phyloP scores from a whole-genome alignment of 2,113 vertebrate species.

The Corythornis vintsioides region DNA sequence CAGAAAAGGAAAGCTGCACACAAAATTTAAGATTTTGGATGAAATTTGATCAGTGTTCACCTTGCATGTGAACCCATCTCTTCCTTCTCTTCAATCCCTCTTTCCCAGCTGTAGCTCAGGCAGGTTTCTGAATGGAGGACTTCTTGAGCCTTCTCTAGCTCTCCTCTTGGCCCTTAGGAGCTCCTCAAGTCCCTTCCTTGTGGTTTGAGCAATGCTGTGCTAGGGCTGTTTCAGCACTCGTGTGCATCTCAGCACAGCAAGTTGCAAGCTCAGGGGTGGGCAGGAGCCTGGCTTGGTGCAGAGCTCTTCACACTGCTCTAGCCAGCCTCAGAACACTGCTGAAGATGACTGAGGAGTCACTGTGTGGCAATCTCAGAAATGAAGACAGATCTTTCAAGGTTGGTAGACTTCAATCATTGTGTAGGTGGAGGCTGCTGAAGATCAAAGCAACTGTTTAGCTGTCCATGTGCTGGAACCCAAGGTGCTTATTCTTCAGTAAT shows the following conservation, averaged over 20 bases:
- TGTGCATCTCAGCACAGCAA: not conserved
- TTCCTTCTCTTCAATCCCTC: not conserved
- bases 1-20: not conserved
- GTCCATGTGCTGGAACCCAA: not conserved
- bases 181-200: not conserved
- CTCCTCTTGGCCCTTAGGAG: not conserved
- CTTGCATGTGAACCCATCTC: not conserved
- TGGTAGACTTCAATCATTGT: not conserved
- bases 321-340: not conserved
- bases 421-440: not conserved
- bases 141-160: not conserved
- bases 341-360: not conserved
- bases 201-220: not conserved
- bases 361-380: not conserved
- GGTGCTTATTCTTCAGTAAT: not conserved
- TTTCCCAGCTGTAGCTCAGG: not conserved
- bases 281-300: not conserved
- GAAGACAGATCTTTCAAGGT: not conserved
- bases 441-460: not conserved
- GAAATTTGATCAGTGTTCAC: not conserved
- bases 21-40: not conserved
- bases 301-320: not conserved
- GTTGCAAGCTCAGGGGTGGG: not conserved
- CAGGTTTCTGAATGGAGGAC: not conserved
- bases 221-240: not conserved